phyloP scores from a whole-genome alignment of 2,797 vertebrate genomes.

The Oceanodroma leucorhoa region DNA sequence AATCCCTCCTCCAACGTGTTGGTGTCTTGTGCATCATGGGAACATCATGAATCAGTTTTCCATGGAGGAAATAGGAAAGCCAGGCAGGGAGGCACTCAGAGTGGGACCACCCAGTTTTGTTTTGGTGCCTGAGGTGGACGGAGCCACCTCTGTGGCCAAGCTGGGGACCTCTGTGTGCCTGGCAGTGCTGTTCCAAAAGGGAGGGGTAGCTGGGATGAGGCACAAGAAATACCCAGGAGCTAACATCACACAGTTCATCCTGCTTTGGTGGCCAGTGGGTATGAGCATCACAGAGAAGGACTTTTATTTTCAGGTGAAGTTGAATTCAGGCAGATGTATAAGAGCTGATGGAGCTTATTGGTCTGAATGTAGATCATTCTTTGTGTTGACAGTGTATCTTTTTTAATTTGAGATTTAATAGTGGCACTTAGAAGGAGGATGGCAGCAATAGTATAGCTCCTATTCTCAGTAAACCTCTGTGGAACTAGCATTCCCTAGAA shows the following conservation, averaged over 20 bases:
- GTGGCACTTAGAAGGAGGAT: neutral
- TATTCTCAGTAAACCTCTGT: neutral
- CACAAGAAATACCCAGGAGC: neutral
- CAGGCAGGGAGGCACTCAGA: neutral
- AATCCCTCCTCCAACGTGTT: neutral
- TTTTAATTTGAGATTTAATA: neutral
- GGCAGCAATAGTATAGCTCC: neutral
- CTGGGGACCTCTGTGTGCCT: neutral
- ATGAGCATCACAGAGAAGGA: neutral
- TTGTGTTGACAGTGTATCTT: neutral
- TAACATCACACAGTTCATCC: neutral
- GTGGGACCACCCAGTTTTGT: neutral
- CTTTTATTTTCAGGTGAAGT: neutral
- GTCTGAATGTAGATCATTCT: neutral
- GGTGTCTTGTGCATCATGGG: accelerated
- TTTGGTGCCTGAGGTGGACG: neutral
- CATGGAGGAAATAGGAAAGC: neutral
- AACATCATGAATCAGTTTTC: neutral
- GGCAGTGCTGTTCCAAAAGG: neutral
- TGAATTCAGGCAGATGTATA: neutral
- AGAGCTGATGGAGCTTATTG: neutral
- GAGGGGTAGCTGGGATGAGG: neutral
- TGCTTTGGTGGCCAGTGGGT: neutral
- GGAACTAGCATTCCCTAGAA: neutral
- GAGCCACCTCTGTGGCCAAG: neutral